These are phyloP conservation scores for Henicopernis longicauda DNA, from an alignment of 2,113 vertebrate genomes.

Conservation along the genomic window DNA sequence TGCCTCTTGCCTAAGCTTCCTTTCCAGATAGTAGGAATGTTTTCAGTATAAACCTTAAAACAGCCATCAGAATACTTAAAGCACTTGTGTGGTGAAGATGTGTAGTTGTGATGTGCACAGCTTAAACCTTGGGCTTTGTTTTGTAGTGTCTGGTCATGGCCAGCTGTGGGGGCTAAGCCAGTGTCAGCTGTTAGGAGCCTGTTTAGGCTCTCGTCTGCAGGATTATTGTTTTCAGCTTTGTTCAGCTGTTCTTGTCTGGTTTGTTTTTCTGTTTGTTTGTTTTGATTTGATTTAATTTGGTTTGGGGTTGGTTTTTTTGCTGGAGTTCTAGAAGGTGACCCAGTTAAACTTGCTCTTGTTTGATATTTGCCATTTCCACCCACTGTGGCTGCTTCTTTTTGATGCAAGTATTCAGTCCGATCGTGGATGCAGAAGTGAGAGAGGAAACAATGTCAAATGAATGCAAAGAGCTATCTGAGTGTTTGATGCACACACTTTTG, in stretches of 20 bases:
- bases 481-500: background rate
- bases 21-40: background rate
- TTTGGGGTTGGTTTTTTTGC: background rate
- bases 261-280: background rate
- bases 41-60: background rate
- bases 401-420: background rate
- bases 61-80: rapidly evolving
- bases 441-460: background rate
- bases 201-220: background rate
- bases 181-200: background rate
- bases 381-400: background rate
- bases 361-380: background rate
- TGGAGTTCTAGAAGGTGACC: background rate
- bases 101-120: background rate
- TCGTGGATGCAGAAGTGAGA: background rate
- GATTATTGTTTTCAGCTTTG: background rate
- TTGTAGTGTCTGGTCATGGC: background rate
- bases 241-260: background rate
- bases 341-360: background rate
- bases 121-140: background rate
- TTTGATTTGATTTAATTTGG: background rate
- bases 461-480: background rate
- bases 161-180: background rate
- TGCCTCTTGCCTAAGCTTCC: background rate
- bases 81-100: background rate